These are phyloP conservation scores for Sarcophaga carnaria DNA, from an alignment of 2,888 invertebrate species.

Conservation along the genomic window DNA sequence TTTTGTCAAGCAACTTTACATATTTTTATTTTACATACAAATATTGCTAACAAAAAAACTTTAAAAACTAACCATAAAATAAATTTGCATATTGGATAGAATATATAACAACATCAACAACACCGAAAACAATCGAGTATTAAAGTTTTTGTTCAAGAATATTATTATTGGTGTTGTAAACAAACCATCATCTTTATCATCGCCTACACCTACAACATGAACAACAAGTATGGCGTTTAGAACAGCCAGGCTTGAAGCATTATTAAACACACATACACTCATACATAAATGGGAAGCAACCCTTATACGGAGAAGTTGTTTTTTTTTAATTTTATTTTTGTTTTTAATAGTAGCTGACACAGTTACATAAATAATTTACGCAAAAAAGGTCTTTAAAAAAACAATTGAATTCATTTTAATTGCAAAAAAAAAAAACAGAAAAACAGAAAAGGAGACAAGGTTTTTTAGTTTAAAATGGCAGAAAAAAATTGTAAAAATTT, in stretches of 20 bases:
- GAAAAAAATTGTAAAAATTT: conserved; percentile 30
- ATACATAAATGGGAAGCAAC: not conserved
- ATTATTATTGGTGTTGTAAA: conserved; percentile 18
- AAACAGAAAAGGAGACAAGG: not conserved
- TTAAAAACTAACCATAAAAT: conserved; percentile 55
- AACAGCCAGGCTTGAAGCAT: not conserved
- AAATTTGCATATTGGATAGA: conserved; percentile 51
- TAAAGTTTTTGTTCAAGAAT: conserved; percentile 22
- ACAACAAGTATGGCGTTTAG: not conserved
- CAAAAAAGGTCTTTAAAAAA: conserved; percentile 1
- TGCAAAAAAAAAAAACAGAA: conserved; percentile 27
- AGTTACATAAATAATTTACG: conserved; percentile 53
- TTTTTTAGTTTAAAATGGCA: not conserved
- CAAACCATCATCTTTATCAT: conserved; percentile 26
- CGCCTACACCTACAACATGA: not conserved
- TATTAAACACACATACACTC: not conserved
- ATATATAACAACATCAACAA: conserved; percentile 8
- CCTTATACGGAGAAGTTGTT: conserved; percentile 6
- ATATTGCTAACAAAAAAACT: conserved; percentile 45
- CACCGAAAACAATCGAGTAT: conserved; percentile 4
- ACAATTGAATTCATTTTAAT: conserved; percentile 41
- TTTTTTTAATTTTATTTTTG: conserved; percentile 18
- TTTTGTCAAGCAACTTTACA: not conserved
- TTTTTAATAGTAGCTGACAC: conserved; percentile 44
- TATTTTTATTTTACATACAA: not conserved